Conservation (phyloP, 53 echinoderm and acorn worm genomes). For the Hippasteria phrygiana region DNA sequence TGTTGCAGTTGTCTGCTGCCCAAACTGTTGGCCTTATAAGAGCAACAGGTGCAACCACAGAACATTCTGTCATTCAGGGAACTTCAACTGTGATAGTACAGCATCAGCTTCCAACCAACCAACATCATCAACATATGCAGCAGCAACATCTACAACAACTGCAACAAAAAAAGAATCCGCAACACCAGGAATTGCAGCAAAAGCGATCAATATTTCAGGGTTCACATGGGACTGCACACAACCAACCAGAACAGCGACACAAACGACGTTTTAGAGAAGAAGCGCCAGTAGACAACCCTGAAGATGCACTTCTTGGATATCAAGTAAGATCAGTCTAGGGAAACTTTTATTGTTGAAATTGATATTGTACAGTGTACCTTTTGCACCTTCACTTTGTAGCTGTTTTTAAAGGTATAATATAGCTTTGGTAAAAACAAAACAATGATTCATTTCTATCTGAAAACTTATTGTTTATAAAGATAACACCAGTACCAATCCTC, state of each 20-base stretch:
- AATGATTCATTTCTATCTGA: no score
- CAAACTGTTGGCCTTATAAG: conserved; percentile 61
- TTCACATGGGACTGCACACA: neutral
- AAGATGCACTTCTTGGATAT: conserved; percentile 76
- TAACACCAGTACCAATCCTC: no score
- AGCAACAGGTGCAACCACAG: neutral
- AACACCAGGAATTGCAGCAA: conserved; percentile 58
- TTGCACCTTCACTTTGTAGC: no score
- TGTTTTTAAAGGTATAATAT: no score
- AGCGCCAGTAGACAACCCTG: conserved; percentile 49
- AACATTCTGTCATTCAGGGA: conserved; percentile 62
- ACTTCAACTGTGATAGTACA: conserved; percentile 26
- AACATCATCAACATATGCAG: conserved; percentile 48
- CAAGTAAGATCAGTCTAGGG: conserved; percentile 57
- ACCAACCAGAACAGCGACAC: conserved; percentile 43
- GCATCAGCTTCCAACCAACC: conserved; percentile 55
- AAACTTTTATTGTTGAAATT: no score
- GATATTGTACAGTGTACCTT: no score
- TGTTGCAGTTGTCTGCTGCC: conserved; percentile 47
- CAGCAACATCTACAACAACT: conserved; percentile 47
- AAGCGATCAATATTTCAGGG: conserved; percentile 28
- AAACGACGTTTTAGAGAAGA: conserved; percentile 85
- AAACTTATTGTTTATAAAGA: no score
- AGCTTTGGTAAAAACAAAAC: no score
- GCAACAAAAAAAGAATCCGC: conserved; percentile 53